Conservation (phyloP, 37 sponge, comb jelly and placozoan species). For the Halichondria panicea region DNA sequence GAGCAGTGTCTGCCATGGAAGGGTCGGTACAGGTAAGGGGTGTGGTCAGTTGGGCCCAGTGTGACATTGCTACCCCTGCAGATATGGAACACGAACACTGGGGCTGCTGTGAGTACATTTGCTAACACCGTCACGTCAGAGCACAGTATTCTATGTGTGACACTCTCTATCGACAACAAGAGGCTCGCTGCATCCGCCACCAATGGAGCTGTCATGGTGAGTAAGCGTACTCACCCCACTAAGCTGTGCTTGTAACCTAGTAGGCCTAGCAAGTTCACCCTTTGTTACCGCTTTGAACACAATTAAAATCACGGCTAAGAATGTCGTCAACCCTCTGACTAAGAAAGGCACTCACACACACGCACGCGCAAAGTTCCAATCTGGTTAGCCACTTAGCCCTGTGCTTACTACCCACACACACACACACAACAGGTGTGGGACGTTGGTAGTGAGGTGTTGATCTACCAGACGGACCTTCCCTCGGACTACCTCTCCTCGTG, state of each 20-base stretch:
- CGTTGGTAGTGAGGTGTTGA: background rate
- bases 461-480: conserved; percentile 6
- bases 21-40: conserved; percentile 37
- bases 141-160: conserved; percentile 49
- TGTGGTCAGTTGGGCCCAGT: background rate
- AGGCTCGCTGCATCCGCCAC: conserved; percentile 47
- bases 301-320: too few species aligned
- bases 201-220: conserved; percentile 53
- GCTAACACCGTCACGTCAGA: background rate
- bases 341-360: too few species aligned
- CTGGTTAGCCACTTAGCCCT: too few species aligned
- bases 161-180: conserved; percentile 51
- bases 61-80: background rate
- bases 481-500: conserved; percentile 17
- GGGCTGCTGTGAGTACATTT: background rate
- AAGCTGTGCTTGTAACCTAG: too few species aligned
- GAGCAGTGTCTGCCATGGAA: conserved; percentile 34
- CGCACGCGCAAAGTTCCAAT: too few species aligned
- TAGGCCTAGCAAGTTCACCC: too few species aligned
- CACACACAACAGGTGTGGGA: conserved; percentile 58
- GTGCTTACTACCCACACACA: too few species aligned
- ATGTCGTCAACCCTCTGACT: too few species aligned
- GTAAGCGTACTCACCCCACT: background rate
- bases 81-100: conserved; percentile 51
- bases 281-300: too few species aligned